These are phyloP conservation scores for Drosophila pachea DNA, from an alignment of 1,140 invertebrate species.

Conservation along the genomic window DNA sequence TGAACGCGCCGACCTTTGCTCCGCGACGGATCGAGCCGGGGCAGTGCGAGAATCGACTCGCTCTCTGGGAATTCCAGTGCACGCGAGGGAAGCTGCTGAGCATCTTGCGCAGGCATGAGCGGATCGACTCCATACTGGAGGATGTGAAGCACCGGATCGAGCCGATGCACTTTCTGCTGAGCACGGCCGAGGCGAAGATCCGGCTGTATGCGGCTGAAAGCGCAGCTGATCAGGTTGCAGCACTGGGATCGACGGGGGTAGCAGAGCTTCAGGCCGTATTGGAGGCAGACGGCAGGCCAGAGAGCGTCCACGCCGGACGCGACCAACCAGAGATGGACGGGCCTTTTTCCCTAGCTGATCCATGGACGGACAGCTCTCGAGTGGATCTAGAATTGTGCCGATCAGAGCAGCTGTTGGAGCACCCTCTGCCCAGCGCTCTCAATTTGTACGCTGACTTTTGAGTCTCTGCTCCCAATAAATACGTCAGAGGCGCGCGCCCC, in stretches of 20 bases:
- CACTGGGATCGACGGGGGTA: constrained; percentile 14
- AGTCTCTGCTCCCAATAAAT: too few species aligned
- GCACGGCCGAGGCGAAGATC: constrained; percentile 3
- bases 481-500: neutral
- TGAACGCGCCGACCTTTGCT: neutral
- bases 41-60: neutral
- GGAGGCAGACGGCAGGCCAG: neutral
- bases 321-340: neutral
- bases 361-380: too few species aligned
- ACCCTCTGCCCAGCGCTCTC: too few species aligned
- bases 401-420: too few species aligned
- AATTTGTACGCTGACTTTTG: too few species aligned
- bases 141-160: constrained; percentile 1
- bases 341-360: neutral
- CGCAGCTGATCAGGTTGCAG: neutral
- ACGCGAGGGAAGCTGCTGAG: constrained; percentile 19
- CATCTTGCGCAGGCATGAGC: constrained; percentile 14
- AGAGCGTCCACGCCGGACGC: neutral
- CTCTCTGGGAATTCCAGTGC: neutral
- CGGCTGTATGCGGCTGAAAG: neutral
- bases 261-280: neutral
- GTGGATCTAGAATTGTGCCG: too few species aligned
- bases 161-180: constrained; percentile 15
- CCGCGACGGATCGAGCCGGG: neutral
- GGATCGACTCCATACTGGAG: constrained; percentile 17